These are phyloP conservation scores for Eurystomus gularis DNA, from an alignment of 2,113 vertebrate species.

Conservation along the genomic window DNA sequence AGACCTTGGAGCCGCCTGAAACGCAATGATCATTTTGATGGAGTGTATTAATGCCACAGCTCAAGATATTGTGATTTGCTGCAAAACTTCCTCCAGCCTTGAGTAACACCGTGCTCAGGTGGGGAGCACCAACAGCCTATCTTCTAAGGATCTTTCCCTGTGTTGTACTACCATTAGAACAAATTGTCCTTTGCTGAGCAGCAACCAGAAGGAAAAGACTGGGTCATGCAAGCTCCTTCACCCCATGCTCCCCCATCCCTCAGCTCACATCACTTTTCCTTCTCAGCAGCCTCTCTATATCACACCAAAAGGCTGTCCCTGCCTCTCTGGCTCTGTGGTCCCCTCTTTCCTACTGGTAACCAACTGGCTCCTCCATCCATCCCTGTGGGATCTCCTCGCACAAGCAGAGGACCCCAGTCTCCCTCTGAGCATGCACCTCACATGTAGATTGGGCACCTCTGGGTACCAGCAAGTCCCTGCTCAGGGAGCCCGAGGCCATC, in stretches of 20 bases:
- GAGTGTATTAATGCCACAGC: background rate
- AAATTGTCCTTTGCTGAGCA: conserved; percentile 15
- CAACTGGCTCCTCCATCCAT: background rate
- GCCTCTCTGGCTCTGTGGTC: background rate
- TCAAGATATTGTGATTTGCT: background rate
- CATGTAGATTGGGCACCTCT: background rate
- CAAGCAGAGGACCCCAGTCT: rapidly evolving
- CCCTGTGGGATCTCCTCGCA: background rate
- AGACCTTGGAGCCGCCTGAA: background rate
- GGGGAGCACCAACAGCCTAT: background rate
- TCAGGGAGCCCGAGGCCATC: background rate
- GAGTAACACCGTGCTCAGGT: background rate
- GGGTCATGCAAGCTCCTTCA: background rate
- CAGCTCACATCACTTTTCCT: background rate
- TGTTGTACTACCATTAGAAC: conserved; percentile 12
- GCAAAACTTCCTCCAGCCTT: conserved; percentile 9
- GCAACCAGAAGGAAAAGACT: background rate
- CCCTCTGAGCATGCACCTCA: background rate
- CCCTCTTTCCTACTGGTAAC: background rate
- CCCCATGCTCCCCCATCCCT: background rate
- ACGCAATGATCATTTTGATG: background rate
- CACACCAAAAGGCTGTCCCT: background rate
- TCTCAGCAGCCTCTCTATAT: background rate
- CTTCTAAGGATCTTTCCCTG: background rate
- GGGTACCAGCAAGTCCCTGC: background rate